Base-by-base conservation (phyloP, 2,113 vertebrate species). In the Macroglossus sobrinus region DNA sequence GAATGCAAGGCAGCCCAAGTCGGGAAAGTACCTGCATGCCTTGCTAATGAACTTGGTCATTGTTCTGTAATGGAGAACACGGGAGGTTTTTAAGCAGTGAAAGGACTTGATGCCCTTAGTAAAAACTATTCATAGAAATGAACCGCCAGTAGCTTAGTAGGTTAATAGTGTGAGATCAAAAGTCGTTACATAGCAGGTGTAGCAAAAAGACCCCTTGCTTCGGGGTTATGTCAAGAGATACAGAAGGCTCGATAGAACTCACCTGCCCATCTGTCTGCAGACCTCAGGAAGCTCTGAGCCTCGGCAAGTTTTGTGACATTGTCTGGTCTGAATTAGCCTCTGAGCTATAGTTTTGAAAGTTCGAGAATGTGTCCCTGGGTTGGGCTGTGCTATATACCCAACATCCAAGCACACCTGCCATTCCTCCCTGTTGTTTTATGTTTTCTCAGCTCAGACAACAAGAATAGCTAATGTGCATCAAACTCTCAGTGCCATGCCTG, bases 391-490 rank as follows among this genome's bases (percentile, higher is more conserved):
- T 8, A 40, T 10, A 28, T 4, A 57, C 4, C 64, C 88, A 78
- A 21, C 5, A 43, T 45, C 4, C 18, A 80, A 85, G 45, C 24
- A 30, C 33, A 82, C 3, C 30, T 45, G 21, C 6, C 7, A 78
- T 47, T 10, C 33, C 21, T 15, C 28, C 15, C 21, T 47, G 11
- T 43, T 15, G 12, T 12, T 59, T 33, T 64, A 24, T 59, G n/a
- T 71, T 76, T 91, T 69, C 8, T 86, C 22, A 76, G 57, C 26
- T 80, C 61, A 79, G n/a, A 21, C 13, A 88, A 13, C 63, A 75
- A 13, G 10, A 89, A 50, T 21, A 66, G 74, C 2, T 8, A 89
- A 14, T 21, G 66, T 13, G 28, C 22, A 43, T 66, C 33, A 38
- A 15, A 38, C 0, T 40, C 19, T 43, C 40, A 33, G 5, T 7